phyloP scores from a whole-genome alignment of 2,113 vertebrate genomes.

The Sander lucioperca region DNA sequence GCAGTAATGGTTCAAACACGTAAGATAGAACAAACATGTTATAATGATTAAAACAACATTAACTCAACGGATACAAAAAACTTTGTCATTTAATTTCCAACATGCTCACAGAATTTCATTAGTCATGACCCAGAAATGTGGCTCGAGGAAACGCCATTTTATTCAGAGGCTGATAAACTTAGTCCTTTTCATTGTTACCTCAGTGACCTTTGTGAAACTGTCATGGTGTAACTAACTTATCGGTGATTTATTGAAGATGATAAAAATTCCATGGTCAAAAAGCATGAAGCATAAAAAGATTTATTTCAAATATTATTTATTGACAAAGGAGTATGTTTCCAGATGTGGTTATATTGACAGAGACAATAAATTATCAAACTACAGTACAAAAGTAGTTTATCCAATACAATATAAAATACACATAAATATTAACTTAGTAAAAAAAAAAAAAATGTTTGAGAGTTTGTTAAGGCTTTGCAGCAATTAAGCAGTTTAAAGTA shows the following conservation, averaged over 20 bases:
- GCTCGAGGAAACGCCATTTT: neutral
- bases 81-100: neutral
- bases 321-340: conserved; percentile 39
- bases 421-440: conserved; percentile 77
- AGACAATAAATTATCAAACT: conserved; percentile 71
- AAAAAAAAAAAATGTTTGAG: conserved; percentile 52
- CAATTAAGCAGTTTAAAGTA: conserved; percentile 40
- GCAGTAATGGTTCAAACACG: neutral
- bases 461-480: conserved; percentile 47
- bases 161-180: neutral
- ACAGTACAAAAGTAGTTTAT: conserved; percentile 32
- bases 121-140: neutral
- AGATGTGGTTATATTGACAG: conserved; percentile 47
- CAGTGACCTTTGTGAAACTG: neutral
- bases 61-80: neutral
- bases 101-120: neutral
- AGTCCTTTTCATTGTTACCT: neutral
- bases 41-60: neutral
- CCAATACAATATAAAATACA: conserved; percentile 60
- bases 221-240: neutral
- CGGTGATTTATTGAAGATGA: neutral
- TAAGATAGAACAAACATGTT: neutral
- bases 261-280: neutral
- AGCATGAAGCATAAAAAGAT: neutral
- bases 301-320: conserved; percentile 67